Evolutionary conservation across 2,888 invertebrate species (phyloP).

Genomic region (Exephanes ischioxanthus): DNA sequence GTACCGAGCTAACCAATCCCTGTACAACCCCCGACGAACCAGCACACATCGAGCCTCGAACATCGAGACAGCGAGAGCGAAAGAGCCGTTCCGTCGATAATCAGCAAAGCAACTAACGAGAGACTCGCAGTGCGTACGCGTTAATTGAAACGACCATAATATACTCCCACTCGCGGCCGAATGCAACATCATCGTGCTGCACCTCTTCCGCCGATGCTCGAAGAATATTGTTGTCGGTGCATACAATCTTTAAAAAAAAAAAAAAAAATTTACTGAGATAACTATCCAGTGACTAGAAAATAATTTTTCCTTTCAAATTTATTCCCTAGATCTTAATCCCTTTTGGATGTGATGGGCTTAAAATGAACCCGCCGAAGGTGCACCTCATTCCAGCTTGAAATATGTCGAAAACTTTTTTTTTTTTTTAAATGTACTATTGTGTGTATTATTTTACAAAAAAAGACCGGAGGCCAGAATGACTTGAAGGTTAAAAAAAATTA

Average conservation of each 20-base stretch:
- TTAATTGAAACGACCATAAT: slow-evolving; percentile 11
- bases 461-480: neutral
- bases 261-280: too few species aligned
- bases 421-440: neutral
- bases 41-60: slow-evolving; percentile 9
- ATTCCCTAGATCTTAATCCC: too few species aligned
- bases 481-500: neutral
- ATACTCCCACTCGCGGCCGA: neutral
- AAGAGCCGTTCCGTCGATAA: neutral
- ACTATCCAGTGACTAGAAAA: too few species aligned
- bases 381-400: neutral
- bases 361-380: neutral
- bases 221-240: neutral
- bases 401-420: neutral
- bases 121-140: slow-evolving; percentile 3
- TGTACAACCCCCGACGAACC: neutral
- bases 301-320: too few species aligned
- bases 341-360: neutral
- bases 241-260: too few species aligned
- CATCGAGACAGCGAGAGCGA: slow-evolving; percentile 4
- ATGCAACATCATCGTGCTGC: neutral
- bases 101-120: slow-evolving; percentile 10
- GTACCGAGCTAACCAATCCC: slow-evolving; percentile 20
- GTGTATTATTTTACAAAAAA: neutral
- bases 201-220: neutral